Conservation (phyloP, 2,797 vertebrate genomes). For the Menidia menidia region DNA sequence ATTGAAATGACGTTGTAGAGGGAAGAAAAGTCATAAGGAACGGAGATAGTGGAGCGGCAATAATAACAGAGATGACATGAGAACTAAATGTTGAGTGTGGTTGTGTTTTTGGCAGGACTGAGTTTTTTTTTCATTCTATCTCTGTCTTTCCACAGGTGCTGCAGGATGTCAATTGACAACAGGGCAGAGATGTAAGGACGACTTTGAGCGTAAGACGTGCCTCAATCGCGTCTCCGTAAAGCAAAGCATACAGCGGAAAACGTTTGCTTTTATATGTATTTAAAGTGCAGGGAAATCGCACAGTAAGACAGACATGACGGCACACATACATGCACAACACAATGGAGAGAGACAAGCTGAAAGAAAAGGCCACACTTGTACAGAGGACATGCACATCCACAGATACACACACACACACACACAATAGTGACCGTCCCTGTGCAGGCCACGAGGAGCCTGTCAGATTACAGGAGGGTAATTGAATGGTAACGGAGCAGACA, state of each 20-base stretch:
- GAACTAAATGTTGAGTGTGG: slow-evolving; percentile 52
- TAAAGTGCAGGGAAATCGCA: slow-evolving; percentile 40
- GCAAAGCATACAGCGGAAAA: slow-evolving; percentile 37
- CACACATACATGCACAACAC: slow-evolving; percentile 21
- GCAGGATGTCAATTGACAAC: slow-evolving; percentile 67
- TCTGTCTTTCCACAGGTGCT: slow-evolving; percentile 52
- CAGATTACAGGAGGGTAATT: slow-evolving; percentile 81
- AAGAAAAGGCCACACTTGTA: slow-evolving; percentile 7
- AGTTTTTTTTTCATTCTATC: slow-evolving; percentile 56
- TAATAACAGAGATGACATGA: slow-evolving; percentile 37
- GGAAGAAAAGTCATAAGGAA: slow-evolving; percentile 25
- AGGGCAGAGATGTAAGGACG: slow-evolving; percentile 49
- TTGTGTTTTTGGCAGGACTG: slow-evolving; percentile 30
- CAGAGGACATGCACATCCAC: slow-evolving; percentile 32
- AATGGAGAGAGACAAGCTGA: slow-evolving; percentile 7
- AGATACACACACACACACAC: slow-evolving; percentile 21
- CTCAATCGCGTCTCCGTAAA: slow-evolving; percentile 30
- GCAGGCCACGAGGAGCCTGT: slow-evolving; percentile 78
- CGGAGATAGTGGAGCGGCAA: slow-evolving; percentile 32
- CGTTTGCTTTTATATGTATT: slow-evolving; percentile 18
- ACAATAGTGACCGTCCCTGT: slow-evolving; percentile 59
- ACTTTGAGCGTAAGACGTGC: slow-evolving; percentile 46
- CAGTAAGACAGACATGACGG: slow-evolving; percentile 39
- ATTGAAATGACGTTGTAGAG: slow-evolving; percentile 28
- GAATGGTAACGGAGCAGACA: slow-evolving; percentile 79